A percentile compares a stretch with the other conserved stretches of the same genome.
Evolutionary conservation across 2,113 vertebrate species (phyloP).

Genomic region (Calyptommatus sinebrachiatus): DNA sequence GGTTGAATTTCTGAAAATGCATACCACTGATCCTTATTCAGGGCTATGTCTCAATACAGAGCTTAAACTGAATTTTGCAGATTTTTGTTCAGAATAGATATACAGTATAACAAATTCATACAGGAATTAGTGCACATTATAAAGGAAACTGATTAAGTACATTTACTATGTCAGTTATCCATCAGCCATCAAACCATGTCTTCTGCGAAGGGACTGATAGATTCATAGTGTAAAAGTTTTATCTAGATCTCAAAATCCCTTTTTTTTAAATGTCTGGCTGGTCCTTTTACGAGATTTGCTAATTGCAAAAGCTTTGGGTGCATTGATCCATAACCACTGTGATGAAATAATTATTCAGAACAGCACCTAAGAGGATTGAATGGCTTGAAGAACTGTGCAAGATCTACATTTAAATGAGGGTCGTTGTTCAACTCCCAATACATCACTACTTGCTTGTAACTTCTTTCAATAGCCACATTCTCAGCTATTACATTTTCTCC

Average conservation of each 20-base stretch:
- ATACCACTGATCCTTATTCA: not conserved
- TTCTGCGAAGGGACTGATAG: constrained; percentile 13
- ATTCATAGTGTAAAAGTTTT: not conserved
- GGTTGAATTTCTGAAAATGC: not conserved
- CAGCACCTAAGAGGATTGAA: constrained; percentile 21
- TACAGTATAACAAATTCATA: not conserved
- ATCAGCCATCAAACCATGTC: constrained; percentile 10
- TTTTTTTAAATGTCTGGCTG: constrained; percentile 25
- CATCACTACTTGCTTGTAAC: not conserved
- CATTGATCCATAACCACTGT: constrained; percentile 31
- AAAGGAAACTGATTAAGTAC: constrained; percentile 2
- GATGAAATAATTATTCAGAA: constrained; percentile 53
- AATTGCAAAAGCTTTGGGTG: constrained; percentile 36
- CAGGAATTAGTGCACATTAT: not conserved
- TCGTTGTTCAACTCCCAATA: not conserved
- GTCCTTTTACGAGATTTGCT: constrained; percentile 31
- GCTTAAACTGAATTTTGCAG: too few species aligned
- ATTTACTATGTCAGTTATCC: not conserved
- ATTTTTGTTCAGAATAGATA: not conserved
- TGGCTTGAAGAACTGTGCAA: not conserved
- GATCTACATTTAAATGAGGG: not conserved
- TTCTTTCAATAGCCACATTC: constrained; percentile 9
- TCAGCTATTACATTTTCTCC: constrained; percentile 53
- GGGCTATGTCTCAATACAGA: too few species aligned
- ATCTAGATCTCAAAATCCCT: not conserved